Evolutionary conservation across 2,113 vertebrate genomes (phyloP).

Genomic region (Pristiophorus japonicus): DNA sequence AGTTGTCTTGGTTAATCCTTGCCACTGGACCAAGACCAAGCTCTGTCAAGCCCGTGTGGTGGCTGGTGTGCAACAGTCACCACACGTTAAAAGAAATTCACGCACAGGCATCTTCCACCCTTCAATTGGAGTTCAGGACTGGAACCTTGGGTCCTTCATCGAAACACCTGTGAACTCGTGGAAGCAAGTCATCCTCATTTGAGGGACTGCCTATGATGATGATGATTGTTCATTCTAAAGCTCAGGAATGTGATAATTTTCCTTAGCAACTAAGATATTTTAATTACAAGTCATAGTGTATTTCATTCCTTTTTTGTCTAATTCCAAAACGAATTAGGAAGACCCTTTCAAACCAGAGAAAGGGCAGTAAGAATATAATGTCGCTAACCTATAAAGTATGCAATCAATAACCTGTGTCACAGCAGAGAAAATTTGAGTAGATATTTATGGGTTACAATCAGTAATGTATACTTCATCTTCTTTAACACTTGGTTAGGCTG

Average conservation of each 20-base stretch:
- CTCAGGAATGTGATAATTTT: neutral
- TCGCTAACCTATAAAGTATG: too few species aligned
- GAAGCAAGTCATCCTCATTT: too few species aligned
- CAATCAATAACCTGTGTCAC: neutral
- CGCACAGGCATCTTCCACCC: too few species aligned
- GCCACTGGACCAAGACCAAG: too few species aligned
- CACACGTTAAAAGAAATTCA: too few species aligned
- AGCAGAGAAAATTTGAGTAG: neutral
- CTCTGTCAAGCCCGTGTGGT: too few species aligned
- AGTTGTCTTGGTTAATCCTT: too few species aligned
- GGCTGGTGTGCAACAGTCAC: too few species aligned
- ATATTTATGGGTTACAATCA: neutral
- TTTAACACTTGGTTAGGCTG: neutral
- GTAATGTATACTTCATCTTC: neutral
- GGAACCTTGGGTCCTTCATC: too few species aligned
- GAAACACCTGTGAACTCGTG: too few species aligned
- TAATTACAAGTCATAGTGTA: neutral
- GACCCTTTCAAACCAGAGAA: neutral
- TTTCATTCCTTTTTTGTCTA: neutral
- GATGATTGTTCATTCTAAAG: neutral
- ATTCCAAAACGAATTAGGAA: neutral
- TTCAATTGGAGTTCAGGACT: too few species aligned
- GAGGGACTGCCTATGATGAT: too few species aligned
- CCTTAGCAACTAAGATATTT: neutral
- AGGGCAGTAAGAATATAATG: neutral